Conservation (phyloP, 2,113 vertebrate genomes). For the Cisticola juncidis region DNA sequence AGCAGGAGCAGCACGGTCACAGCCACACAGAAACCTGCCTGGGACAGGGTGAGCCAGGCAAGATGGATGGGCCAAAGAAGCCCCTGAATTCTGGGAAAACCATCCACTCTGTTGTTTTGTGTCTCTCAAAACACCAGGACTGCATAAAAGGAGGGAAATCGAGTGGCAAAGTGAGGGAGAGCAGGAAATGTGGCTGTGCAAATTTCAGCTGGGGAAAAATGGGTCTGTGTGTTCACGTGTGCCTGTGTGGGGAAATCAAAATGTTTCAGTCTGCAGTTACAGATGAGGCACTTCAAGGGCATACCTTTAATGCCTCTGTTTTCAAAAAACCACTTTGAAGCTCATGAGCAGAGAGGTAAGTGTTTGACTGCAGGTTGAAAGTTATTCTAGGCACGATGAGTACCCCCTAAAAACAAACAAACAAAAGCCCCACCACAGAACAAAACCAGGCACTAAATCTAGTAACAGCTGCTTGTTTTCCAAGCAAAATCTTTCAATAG, state of each 20-base stretch:
- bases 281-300: conserved; percentile 30
- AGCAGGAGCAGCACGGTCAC: background rate
- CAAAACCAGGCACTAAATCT: background rate
- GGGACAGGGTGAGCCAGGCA: background rate
- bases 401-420: background rate
- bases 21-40: no score
- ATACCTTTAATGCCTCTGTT: background rate
- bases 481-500: conserved; percentile 3
- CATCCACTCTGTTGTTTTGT: background rate
- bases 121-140: background rate
- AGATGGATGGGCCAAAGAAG: background rate
- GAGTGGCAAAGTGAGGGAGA: background rate
- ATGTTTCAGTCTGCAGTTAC: background rate
- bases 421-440: background rate
- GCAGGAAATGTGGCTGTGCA: background rate
- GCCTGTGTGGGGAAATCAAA: background rate
- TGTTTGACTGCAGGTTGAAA: conserved; percentile 31
- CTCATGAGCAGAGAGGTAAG: background rate
- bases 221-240: background rate
- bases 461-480: conserved; percentile 48
- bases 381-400: background rate
- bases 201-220: accelerated
- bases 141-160: accelerated
- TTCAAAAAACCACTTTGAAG: conserved; percentile 16
- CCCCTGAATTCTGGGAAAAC: accelerated